Evolutionary conservation across 2,888 invertebrate species (phyloP).

Genomic region (Dryobotodes eremita): DNA sequence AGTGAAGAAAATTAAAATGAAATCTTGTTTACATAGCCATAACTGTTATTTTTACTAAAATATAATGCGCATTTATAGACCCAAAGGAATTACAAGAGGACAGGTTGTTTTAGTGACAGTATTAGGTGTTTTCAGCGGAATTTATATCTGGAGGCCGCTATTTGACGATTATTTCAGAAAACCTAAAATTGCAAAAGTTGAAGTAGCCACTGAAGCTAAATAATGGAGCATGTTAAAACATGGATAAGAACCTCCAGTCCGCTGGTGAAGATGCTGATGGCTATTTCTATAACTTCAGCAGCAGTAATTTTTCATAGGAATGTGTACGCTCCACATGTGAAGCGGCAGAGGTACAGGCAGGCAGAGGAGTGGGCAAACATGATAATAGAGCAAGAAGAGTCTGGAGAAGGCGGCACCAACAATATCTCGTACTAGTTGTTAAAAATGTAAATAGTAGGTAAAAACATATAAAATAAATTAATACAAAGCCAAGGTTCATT

Average conservation of each 20-base stretch:
- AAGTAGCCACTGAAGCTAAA: constrained; percentile 62
- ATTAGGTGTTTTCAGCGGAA: constrained; percentile 85
- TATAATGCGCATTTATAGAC: constrained; percentile 86
- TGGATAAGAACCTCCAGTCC: constrained; percentile 80
- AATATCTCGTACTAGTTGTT: constrained; percentile 71
- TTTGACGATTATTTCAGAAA: constrained; percentile 78
- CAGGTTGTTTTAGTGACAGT: constrained; percentile 83
- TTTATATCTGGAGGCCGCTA: constrained; percentile 89
- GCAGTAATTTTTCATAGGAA: constrained; percentile 75
- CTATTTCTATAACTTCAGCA: constrained; percentile 80
- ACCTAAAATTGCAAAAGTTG: constrained; percentile 57
- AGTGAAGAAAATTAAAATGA: constrained; percentile 28
- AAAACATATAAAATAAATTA: constrained; percentile 33
- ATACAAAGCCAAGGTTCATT: constrained; percentile 11
- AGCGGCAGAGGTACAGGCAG: constrained; percentile 71
- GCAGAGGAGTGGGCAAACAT: constrained; percentile 85
- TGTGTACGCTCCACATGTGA: constrained; percentile 77
- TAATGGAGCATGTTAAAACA: constrained; percentile 73
- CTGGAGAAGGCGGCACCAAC: constrained; percentile 65
- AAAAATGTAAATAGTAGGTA: constrained; percentile 53
- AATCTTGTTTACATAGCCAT: not conserved
- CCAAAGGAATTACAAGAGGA: constrained; percentile 81
- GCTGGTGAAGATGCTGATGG: constrained; percentile 82
- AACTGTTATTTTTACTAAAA: constrained; percentile 11
- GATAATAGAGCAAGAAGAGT: constrained; percentile 83